Percentiles rank a stretch among this genome's conserved stretches.
Conservation (phyloP, 2,113 vertebrate genomes). For the Fregata magnificens region DNA sequence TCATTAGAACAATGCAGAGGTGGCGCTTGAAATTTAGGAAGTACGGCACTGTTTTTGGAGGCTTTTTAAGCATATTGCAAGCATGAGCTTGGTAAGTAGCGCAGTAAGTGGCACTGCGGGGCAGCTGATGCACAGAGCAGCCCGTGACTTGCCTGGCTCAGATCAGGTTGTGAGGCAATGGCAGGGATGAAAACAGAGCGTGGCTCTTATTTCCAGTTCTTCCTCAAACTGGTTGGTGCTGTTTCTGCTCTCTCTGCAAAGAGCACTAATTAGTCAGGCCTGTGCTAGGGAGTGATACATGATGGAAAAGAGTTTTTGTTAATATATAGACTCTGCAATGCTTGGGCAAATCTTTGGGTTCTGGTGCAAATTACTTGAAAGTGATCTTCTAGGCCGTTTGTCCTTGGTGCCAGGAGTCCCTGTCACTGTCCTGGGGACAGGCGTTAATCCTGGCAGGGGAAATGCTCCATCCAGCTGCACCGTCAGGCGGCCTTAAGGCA, state of each 20-base stretch:
- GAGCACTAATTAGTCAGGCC: background rate
- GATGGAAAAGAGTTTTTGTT: background rate
- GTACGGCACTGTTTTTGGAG: background rate
- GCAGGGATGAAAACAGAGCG: background rate
- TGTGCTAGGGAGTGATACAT: fast-evolving
- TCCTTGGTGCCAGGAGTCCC: background rate
- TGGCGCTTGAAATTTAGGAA: background rate
- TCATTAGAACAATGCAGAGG: background rate
- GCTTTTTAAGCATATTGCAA: background rate
- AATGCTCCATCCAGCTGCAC: background rate
- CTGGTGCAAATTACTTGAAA: background rate
- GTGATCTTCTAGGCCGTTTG: background rate
- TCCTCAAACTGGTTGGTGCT: background rate
- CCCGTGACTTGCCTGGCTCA: background rate
- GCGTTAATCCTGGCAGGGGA: background rate
- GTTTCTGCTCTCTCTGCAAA: background rate
- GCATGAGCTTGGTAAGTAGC: fast-evolving
- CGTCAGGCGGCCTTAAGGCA: background rate
- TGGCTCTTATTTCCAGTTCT: background rate
- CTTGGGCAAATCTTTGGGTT: background rate
- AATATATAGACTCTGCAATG: background rate
- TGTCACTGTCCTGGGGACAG: background rate
- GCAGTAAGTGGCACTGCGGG: background rate
- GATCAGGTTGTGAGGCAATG: background rate
- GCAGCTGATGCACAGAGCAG: background rate